phyloP scores from a whole-genome alignment of 2,888 invertebrate species.

The Lordiphosa andalusiaca region DNA sequence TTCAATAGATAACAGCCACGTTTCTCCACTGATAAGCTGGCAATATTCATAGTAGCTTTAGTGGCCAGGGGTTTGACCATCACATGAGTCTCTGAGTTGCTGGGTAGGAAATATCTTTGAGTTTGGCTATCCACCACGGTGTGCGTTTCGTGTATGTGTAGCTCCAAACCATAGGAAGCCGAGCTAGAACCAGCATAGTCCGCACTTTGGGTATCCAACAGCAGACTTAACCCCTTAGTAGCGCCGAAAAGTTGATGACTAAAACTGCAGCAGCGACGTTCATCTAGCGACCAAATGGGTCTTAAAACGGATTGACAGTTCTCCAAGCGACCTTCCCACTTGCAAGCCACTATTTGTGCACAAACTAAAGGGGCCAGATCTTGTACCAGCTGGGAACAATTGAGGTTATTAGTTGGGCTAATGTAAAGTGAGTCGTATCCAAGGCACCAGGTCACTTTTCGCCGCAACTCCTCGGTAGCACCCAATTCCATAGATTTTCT shows the following conservation, averaged over 20 bases:
- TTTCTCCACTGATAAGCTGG: slow-evolving; percentile 77
- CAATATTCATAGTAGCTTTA: slow-evolving; percentile 82
- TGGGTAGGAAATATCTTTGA: slow-evolving; percentile 82
- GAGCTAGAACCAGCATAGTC: slow-evolving; percentile 83
- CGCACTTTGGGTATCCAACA: slow-evolving; percentile 81
- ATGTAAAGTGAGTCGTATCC: not conserved
- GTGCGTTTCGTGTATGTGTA: slow-evolving; percentile 84
- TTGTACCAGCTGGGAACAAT: slow-evolving; percentile 48
- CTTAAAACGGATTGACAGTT: slow-evolving; percentile 82
- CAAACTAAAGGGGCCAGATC: slow-evolving; percentile 82
- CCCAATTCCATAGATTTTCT: slow-evolving; percentile 78
- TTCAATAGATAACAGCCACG: slow-evolving; percentile 83
- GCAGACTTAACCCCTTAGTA: slow-evolving; percentile 83
- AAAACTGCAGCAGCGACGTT: slow-evolving; percentile 84
- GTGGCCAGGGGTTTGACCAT: slow-evolving; percentile 83
- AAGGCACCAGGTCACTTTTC: slow-evolving; percentile 45
- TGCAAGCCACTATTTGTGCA: slow-evolving; percentile 82
- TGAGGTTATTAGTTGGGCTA: slow-evolving; percentile 43
- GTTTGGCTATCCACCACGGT: slow-evolving; percentile 83
- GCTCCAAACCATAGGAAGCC: slow-evolving; percentile 83
- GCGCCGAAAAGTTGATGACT: slow-evolving; percentile 85
- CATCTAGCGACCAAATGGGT: slow-evolving; percentile 79
- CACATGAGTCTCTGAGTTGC: slow-evolving; percentile 82
- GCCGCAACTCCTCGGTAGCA: slow-evolving; percentile 50
- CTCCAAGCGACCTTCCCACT: slow-evolving; percentile 82